Evolutionary conservation across 2,888 invertebrate genomes (phyloP).

Genomic region (Eurois occulta): DNA sequence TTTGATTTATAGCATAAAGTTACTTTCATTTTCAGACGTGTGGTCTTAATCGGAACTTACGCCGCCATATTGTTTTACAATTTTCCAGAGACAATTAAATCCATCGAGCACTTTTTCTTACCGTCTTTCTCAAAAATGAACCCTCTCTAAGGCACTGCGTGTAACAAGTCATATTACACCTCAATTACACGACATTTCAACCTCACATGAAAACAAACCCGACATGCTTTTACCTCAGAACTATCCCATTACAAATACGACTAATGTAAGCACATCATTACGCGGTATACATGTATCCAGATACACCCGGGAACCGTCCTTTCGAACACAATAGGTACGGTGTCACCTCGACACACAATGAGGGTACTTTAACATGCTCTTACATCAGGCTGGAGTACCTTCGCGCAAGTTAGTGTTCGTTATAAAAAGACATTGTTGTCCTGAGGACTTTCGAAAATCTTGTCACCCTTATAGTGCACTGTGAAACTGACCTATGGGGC

Average conservation of each 20-base stretch:
- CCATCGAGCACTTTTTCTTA: neutral
- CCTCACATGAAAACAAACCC: constrained; percentile 21
- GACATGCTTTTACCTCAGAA: constrained; percentile 39
- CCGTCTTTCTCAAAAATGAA: neutral
- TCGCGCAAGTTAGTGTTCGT: constrained; percentile 70
- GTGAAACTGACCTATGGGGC: constrained; percentile 32
- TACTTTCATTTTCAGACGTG: neutral
- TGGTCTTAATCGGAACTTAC: neutral
- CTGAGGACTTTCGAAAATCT: constrained; percentile 58
- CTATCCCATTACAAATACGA: constrained; percentile 56
- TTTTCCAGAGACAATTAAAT: neutral
- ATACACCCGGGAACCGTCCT: constrained; percentile 66
- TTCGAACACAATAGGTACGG: constrained; percentile 76
- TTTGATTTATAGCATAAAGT: neutral
- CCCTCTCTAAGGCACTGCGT: neutral
- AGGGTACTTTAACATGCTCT: constrained; percentile 70
- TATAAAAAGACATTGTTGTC: constrained; percentile 78
- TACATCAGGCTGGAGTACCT: constrained; percentile 67
- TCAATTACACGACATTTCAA: constrained; percentile 5
- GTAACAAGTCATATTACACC: neutral
- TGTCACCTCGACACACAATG: constrained; percentile 75
- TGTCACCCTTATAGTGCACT: constrained; percentile 44
- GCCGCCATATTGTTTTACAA: neutral
- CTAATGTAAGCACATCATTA: constrained; percentile 50
- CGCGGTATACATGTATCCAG: constrained; percentile 50